These are phyloP conservation scores for Rhynchonema sp. DNA, from an alignment of 2,888 invertebrate species.

Conservation along the genomic window DNA sequence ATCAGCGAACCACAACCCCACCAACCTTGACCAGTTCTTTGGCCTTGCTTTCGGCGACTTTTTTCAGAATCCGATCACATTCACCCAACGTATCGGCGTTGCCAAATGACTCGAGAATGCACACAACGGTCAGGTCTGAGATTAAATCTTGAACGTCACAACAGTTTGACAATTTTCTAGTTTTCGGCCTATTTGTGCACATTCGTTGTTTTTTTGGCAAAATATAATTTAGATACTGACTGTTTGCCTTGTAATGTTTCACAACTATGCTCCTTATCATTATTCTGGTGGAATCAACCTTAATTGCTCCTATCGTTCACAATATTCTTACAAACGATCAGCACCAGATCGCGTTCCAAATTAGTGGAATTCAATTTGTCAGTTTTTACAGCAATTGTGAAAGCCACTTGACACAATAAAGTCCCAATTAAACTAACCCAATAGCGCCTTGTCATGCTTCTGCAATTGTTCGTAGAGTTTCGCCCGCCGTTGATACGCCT, in stretches of 20 bases:
- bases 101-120: slow-evolving; percentile 67
- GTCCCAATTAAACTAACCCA: slow-evolving; percentile 32
- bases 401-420: slow-evolving; percentile 2
- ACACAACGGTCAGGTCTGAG: slow-evolving; percentile 67
- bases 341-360: too few species aligned
- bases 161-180: too few species aligned
- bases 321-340: too few species aligned
- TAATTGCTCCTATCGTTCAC: too few species aligned
- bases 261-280: too few species aligned
- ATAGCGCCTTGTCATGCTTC: slow-evolving; percentile 57
- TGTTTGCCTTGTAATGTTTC: too few species aligned
- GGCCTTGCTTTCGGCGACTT: slow-evolving; percentile 37
- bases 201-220: too few species aligned
- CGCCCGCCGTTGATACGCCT: slow-evolving; percentile 9
- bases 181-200: too few species aligned
- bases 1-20: background rate
- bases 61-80: slow-evolving; percentile 70
- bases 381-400: background rate
- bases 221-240: too few species aligned
- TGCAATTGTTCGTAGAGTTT: slow-evolving; percentile 50
- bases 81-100: slow-evolving; percentile 57
- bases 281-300: too few species aligned
- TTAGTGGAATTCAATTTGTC: too few species aligned
- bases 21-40: slow-evolving; percentile 36
- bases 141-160: too few species aligned